phyloP scores from a whole-genome alignment of 2,797 vertebrate genomes.

The Morus bassanus region DNA sequence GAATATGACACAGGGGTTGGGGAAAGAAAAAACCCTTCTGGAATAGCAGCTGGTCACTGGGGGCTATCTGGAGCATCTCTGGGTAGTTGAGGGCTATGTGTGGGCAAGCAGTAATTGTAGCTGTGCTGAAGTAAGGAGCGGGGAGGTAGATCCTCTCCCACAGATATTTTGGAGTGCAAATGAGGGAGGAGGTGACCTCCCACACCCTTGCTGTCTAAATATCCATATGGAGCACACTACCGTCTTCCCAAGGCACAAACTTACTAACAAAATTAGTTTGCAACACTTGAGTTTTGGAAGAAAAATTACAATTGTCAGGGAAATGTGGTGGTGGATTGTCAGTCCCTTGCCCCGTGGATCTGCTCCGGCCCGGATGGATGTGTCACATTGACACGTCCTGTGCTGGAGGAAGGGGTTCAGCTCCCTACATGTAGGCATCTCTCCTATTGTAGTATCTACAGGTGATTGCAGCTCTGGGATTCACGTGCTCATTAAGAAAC shows the following conservation, averaged over 20 bases:
- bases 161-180: background rate
- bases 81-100: background rate
- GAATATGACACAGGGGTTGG: too few relatives aligned
- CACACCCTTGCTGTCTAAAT: background rate
- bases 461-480: background rate
- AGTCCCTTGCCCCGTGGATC: background rate
- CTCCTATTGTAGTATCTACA: background rate
- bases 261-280: background rate
- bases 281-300: background rate
- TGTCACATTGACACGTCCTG: background rate
- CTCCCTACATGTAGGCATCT: background rate
- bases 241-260: background rate
- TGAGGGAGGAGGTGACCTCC: background rate
- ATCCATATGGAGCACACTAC: rapidly evolving
- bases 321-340: background rate
- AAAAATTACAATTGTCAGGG: background rate
- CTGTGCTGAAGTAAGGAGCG: background rate
- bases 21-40: background rate
- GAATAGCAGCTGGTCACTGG: background rate
- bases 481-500: background rate
- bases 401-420: background rate
- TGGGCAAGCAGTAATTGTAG: background rate
- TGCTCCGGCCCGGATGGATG: background rate
- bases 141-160: background rate
- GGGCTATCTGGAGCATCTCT: background rate